Conservation (phyloP, 2,888 invertebrate genomes). For the Periphyllus acericola region DNA sequence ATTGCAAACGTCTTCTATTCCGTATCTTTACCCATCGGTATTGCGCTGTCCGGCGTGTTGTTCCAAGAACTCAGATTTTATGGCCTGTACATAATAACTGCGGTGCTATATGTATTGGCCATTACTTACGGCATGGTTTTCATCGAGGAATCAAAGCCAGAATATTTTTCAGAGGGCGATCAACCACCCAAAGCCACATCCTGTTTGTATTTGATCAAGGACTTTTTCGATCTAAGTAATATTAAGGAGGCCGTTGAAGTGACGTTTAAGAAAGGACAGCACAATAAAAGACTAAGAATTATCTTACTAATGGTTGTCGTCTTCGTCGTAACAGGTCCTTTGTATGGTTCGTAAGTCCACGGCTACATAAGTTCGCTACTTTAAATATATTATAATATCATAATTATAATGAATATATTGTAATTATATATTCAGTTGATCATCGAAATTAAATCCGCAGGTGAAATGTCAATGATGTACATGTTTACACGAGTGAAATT, state of each 20-base stretch:
- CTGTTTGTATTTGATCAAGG: conserved; percentile 70
- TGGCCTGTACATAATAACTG: conserved; percentile 83
- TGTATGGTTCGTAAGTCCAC: conserved; percentile 76
- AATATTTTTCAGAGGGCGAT: conserved; percentile 37
- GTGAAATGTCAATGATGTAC: conserved; percentile 87
- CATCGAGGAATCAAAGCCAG: conserved; percentile 72
- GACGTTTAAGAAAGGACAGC: conserved; percentile 81
- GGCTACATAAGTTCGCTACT: background rate
- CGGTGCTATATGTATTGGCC: conserved; percentile 78
- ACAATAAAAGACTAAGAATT: conserved; percentile 79
- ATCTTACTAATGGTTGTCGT: conserved; percentile 82
- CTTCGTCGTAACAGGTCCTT: conserved; percentile 85
- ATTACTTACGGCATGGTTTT: conserved; percentile 79
- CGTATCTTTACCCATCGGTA: conserved; percentile 88
- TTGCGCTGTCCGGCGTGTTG: conserved; percentile 85
- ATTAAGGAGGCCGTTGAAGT: conserved; percentile 82
- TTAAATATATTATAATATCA: background rate
- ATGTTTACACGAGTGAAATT: conserved; percentile 85
- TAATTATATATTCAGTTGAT: background rate
- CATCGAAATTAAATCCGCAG: conserved; percentile 63
- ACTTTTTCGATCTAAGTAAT: conserved; percentile 82
- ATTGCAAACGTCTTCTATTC: conserved; percentile 90
- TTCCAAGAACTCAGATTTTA: conserved; percentile 71
- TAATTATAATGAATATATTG: background rate
- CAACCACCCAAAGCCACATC: conserved; percentile 65